Conservation (phyloP, 2,113 vertebrate species). For the Passer domesticus region DNA sequence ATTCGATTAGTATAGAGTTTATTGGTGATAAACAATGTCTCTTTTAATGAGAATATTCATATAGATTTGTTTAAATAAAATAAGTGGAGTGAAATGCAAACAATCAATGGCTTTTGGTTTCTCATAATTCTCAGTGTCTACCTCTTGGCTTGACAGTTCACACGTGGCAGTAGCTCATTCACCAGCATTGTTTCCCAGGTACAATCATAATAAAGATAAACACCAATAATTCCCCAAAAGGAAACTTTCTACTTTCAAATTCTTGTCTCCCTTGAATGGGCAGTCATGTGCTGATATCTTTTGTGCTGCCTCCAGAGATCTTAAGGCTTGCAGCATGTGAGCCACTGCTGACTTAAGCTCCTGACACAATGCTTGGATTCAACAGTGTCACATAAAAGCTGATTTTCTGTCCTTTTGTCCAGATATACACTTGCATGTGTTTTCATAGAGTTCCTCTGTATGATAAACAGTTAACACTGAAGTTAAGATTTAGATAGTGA, state of each 20-base stretch:
- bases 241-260: background rate
- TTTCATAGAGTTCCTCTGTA: background rate
- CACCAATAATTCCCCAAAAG: fast-evolving
- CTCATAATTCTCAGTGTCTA: background rate
- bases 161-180: fast-evolving
- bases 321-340: background rate
- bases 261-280: background rate
- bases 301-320: background rate
- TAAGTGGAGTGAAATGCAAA: background rate
- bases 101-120: background rate
- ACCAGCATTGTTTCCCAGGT: background rate
- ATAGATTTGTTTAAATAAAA: background rate
- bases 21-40: background rate
- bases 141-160: background rate
- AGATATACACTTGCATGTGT: background rate
- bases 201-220: background rate
- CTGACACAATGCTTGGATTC: background rate
- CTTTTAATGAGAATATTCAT: background rate
- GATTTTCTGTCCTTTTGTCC: background rate
- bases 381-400: background rate
- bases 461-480: background rate
- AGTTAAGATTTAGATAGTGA: background rate
- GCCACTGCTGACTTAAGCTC: background rate
- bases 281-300: background rate
- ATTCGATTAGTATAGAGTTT: background rate